Conservation (phyloP, 2,888 invertebrate species). For the Brachyopa scutellaris region DNA sequence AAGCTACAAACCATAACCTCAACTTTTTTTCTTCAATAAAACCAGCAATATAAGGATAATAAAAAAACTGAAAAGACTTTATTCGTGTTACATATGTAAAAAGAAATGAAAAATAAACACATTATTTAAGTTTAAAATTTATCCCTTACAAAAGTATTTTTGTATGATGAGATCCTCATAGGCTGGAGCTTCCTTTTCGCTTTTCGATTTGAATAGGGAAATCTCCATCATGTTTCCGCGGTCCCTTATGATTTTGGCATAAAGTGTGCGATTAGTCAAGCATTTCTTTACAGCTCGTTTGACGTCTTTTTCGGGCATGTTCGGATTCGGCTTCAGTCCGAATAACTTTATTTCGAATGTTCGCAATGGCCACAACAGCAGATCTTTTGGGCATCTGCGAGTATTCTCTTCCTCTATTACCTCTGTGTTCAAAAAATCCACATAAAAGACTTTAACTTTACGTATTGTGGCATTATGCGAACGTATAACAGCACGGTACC, state of each 20-base stretch:
- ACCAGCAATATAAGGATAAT: neutral
- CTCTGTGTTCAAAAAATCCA: constrained; percentile 89
- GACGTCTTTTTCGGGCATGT: constrained; percentile 78
- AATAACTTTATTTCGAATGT: constrained; percentile 83
- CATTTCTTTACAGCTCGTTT: constrained; percentile 75
- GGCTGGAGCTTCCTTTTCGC: constrained; percentile 19
- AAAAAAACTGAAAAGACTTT: constrained; percentile 33
- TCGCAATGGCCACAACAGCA: constrained; percentile 83
- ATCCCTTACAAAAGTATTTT: constrained; percentile 41
- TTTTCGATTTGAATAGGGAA: constrained; percentile 34
- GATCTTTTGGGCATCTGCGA: constrained; percentile 83
- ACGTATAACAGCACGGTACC: constrained; percentile 88
- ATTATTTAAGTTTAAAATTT: constrained; percentile 24
- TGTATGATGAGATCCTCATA: constrained; percentile 52
- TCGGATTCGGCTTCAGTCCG: constrained; percentile 79
- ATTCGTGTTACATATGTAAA: constrained; percentile 40
- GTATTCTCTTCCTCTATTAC: constrained; percentile 82
- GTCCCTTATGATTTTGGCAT: constrained; percentile 74
- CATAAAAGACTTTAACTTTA: constrained; percentile 85
- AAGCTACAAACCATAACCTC: too few relatives aligned
- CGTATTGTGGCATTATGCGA: constrained; percentile 82
- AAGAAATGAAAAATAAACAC: constrained; percentile 7
- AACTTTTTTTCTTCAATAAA: neutral
- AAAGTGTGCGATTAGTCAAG: constrained; percentile 72
- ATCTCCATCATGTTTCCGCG: constrained; percentile 38